phyloP scores from a whole-genome alignment of 2,888 invertebrate species.

The Habroteleia sp. region DNA sequence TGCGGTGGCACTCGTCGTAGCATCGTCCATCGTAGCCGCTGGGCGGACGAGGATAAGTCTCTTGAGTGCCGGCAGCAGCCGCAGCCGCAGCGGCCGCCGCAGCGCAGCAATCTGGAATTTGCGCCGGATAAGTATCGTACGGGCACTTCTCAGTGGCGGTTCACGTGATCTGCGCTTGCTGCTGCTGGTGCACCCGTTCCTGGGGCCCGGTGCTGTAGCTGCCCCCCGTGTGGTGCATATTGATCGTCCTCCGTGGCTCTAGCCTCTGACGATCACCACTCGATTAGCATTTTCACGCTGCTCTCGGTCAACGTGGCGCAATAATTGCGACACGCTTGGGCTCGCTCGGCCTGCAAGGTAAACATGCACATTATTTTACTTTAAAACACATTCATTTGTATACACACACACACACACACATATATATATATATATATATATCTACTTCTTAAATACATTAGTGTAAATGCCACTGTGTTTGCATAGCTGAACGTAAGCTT shows the following conservation, averaged over 20 bases:
- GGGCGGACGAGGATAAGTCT: constrained; percentile 80
- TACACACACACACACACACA: no score
- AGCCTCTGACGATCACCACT: constrained; percentile 65
- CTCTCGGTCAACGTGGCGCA: constrained; percentile 51
- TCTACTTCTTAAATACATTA: no score
- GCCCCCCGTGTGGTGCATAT: constrained; percentile 77
- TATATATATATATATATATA: no score
- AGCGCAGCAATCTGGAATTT: constrained; percentile 80
- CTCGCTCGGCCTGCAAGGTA: constrained; percentile 2
- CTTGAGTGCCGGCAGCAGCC: constrained; percentile 75
- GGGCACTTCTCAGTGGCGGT: constrained; percentile 76
- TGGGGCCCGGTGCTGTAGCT: constrained; percentile 77
- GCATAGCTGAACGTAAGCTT: no score
- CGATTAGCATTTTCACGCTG: constrained; percentile 24
- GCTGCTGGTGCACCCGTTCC: constrained; percentile 70
- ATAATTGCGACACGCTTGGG: constrained; percentile 26
- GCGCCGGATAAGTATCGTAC: constrained; percentile 79
- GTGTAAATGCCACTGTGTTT: no score
- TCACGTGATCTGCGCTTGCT: constrained; percentile 71
- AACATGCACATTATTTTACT: no score
- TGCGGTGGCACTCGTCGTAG: constrained; percentile 78
- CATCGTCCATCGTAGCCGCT: constrained; percentile 78
- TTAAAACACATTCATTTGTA: no score
- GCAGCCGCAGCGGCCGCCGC: constrained; percentile 80
- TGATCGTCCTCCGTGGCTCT: constrained; percentile 56